Conservation (phyloP, 1,140 invertebrate genomes). For the Euura lappo region DNA sequence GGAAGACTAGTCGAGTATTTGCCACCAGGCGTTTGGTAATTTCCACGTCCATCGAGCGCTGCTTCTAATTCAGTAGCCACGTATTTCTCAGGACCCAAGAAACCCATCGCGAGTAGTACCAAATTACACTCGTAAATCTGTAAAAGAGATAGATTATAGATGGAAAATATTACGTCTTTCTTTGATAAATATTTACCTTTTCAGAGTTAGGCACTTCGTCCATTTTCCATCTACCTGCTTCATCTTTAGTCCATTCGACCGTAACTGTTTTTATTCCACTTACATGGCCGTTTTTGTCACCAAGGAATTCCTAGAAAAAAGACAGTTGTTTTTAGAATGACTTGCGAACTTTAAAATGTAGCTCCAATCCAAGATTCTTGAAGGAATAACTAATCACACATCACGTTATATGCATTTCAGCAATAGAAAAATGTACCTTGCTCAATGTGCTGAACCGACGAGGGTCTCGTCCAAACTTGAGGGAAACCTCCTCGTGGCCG, state of each 20-base stretch:
- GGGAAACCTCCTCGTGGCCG: conserved; percentile 92
- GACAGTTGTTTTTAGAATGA: conserved; percentile 7
- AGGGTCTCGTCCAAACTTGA: conserved; percentile 93
- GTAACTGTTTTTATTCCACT: conserved; percentile 87
- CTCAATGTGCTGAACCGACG: conserved; percentile 92
- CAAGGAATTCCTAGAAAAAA: conserved; percentile 81
- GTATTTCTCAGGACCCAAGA: conserved; percentile 93
- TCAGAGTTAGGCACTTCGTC: conserved; percentile 84
- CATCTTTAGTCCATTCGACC: conserved; percentile 94
- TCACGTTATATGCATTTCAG: too few species aligned
- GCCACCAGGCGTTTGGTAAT: conserved; percentile 83
- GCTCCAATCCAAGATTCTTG: background rate
- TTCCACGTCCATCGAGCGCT: conserved; percentile 88
- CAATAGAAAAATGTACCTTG: conserved; percentile 63
- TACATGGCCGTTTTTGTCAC: conserved; percentile 90
- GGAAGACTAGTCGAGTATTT: conserved; percentile 84
- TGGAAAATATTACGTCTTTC: background rate
- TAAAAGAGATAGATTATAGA: conserved; percentile 23
- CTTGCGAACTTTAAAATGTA: background rate
- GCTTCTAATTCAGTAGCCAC: conserved; percentile 86
- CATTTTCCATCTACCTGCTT: conserved; percentile 94
- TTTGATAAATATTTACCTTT: conserved; percentile 57
- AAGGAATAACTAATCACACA: too few species aligned
- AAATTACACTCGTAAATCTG: conserved; percentile 86
- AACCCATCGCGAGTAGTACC: conserved; percentile 97